A percentile compares a stretch with the other conserved stretches of the same genome.
Evolutionary conservation across 1,140 invertebrate genomes (phyloP).

Genomic region (Meloidogyne floridensis): DNA sequence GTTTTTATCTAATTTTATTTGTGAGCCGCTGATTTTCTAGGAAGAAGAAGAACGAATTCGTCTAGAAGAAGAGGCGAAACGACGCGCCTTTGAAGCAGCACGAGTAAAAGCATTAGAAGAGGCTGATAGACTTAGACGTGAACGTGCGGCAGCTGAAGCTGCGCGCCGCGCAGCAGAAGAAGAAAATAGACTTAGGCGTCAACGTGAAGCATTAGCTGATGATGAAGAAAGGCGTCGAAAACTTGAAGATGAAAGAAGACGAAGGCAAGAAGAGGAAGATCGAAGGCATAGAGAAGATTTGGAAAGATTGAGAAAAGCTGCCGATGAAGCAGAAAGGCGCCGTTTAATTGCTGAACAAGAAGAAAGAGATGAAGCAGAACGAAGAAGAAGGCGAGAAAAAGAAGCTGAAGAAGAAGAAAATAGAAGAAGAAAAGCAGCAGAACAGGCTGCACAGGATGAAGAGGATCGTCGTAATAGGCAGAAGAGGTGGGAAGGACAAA

Average conservation of each 20-base stretch:
- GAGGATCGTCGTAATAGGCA: not conserved
- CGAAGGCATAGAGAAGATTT: slow-evolving; percentile 40
- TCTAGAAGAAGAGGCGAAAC: slow-evolving; percentile 61
- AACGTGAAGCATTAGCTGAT: slow-evolving; percentile 45
- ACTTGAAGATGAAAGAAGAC: no score
- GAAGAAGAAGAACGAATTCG: slow-evolving; percentile 63
- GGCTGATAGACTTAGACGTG: slow-evolving; percentile 59
- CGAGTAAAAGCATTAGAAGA: slow-evolving; percentile 62
- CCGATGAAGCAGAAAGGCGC: slow-evolving; percentile 19
- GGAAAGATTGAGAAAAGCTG: slow-evolving; percentile 38
- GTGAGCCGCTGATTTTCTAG: slow-evolving; percentile 49
- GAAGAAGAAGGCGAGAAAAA: slow-evolving; percentile 22
- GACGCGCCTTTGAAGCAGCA: slow-evolving; percentile 64
- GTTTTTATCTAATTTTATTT: slow-evolving; percentile 16
- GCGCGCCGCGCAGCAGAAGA: slow-evolving; percentile 47
- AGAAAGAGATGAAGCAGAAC: slow-evolving; percentile 46
- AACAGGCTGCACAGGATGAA: not conserved
- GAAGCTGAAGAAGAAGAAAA: slow-evolving; percentile 4
- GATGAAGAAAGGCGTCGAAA: slow-evolving; percentile 49
- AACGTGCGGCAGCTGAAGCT: slow-evolving; percentile 62
- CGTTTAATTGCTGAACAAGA: slow-evolving; percentile 24
- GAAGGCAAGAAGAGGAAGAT: slow-evolving; percentile 58
- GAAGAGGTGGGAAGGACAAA: not conserved
- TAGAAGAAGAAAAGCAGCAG: slow-evolving; percentile 26
- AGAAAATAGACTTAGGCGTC: slow-evolving; percentile 50